Percentiles rank a stretch among this genome's conserved stretches.
These are phyloP conservation scores for Archaeoteleia sp. DNA, from an alignment of 2,888 invertebrate species.

Conservation along the genomic window DNA sequence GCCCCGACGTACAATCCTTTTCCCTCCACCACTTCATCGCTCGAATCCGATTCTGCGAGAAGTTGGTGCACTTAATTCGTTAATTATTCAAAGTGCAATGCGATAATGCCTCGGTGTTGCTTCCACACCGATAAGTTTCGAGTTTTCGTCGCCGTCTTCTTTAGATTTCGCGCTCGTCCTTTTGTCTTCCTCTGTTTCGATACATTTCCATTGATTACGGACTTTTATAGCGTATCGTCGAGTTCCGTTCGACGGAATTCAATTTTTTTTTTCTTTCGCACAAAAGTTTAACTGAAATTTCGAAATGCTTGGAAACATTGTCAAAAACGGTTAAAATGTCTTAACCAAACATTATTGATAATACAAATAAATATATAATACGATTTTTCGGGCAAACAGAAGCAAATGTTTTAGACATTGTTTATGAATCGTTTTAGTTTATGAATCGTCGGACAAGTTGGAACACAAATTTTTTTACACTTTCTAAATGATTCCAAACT, in stretches of 20 bases:
- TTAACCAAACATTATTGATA: too few species aligned
- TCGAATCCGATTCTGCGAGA: constrained; percentile 46
- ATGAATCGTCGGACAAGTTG: too few species aligned
- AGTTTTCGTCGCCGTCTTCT: constrained; percentile 45
- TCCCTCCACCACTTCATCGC: constrained; percentile 37
- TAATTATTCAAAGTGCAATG: constrained; percentile 66
- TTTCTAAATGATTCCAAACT: too few species aligned
- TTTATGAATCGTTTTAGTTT: too few species aligned
- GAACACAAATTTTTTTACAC: too few species aligned
- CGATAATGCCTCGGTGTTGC: constrained; percentile 57
- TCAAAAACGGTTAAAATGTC: too few species aligned
- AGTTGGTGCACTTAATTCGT: constrained; percentile 63
- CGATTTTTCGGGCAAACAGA: too few species aligned
- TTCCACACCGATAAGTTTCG: constrained; percentile 44
- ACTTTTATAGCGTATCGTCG: constrained; percentile 37
- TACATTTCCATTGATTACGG: constrained; percentile 53
- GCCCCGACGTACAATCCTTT: too few species aligned
- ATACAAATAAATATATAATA: too few species aligned
- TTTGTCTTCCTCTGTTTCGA: constrained; percentile 42
- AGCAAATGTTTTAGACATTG: too few species aligned
- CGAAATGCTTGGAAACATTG: constrained; percentile 47
- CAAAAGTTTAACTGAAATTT: constrained; percentile 41
- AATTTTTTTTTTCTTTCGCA: constrained; percentile 26
- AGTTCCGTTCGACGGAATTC: constrained; percentile 32
- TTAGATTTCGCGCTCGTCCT: constrained; percentile 30